Percentiles rank a stretch among this genome's conserved stretches.
These are phyloP conservation scores for Hoplostethus mediterraneus DNA, from an alignment of 2,797 vertebrate genomes.

Conservation along the genomic window DNA sequence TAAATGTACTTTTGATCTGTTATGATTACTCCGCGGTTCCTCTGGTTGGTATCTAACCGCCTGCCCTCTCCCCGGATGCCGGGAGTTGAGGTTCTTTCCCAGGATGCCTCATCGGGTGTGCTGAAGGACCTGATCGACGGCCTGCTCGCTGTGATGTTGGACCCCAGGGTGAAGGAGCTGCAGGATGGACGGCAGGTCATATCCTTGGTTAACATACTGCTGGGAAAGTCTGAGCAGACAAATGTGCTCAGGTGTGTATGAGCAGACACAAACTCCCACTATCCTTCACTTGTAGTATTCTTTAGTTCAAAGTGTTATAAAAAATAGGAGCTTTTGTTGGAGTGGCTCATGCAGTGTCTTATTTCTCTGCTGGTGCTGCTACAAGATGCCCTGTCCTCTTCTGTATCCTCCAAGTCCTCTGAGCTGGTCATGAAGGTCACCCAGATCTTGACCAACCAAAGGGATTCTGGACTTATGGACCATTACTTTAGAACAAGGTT, in stretches of 20 bases:
- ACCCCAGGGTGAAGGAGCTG: slow-evolving; percentile 89
- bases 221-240: slow-evolving; percentile 90
- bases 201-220: slow-evolving; percentile 89
- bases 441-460: background rate
- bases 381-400: slow-evolving; percentile 90
- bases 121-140: slow-evolving; percentile 93
- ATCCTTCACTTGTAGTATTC: background rate
- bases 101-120: slow-evolving; percentile 89
- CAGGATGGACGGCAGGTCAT: slow-evolving; percentile 91
- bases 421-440: slow-evolving; percentile 93
- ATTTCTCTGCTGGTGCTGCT: slow-evolving; percentile 86
- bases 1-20: background rate
- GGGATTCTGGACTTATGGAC: background rate
- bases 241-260: slow-evolving; percentile 87
- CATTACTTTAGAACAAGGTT: too few species aligned
- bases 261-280: too few species aligned
- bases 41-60: background rate
- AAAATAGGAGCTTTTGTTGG: background rate
- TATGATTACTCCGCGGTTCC: too few species aligned
- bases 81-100: slow-evolving; percentile 88
- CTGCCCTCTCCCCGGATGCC: slow-evolving; percentile 81
- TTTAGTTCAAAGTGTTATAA: background rate
- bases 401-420: slow-evolving; percentile 89
- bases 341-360: background rate
- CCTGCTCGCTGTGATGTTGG: slow-evolving; percentile 90